Base-by-base conservation (phyloP, 2,113 vertebrate species). In the Microcebus griseorufus region DNA sequence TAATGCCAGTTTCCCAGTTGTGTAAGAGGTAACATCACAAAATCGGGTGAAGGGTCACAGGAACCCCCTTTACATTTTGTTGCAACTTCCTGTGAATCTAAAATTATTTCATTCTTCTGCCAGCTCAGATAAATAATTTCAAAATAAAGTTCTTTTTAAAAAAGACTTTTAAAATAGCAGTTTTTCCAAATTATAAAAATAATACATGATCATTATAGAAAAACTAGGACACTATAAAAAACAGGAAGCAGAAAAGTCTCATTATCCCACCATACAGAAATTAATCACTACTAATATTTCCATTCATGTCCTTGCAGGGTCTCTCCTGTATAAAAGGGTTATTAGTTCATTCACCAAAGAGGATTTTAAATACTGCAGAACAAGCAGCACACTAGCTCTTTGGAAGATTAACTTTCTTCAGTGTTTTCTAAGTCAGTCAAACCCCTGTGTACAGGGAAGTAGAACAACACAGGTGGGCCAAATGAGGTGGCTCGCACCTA, bases 391-490 rank as follows among this genome's bases (percentile, higher is more conserved):
- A 86, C 67, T 51, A 95, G 29, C 85, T 93, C 79, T 92, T n/a
- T 55, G 70, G 45, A 93, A 93, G 22, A 88, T 53, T 91, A 83
- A 84, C 62, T 94, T 78, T 88, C 67, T 88, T 91, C 45, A 62
- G 18, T 51, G 23, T 80, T 93, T 90, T 93, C 53, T 45, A 39
- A 91, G 51, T 67, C 70, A 90, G 69, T 70, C 83, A 94, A 90
- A 88, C 69, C 48, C 27, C 73, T 37, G 12, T 53, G 6, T 67
- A 87, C 70, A 95, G 55, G 69, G 48, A 89, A 94, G 17, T 55
- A 20, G 42, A 94, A 70, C 64, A 4, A 93, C 55, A 32, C 37
- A 86, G 62, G 32, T 55, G 34, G 53, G 16, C 53, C 53, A 18
- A 17, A 17, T 6, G 16, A 55, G 17, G 53, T 55, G 53, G 53